Conservation (phyloP, 2,113 vertebrate genomes). For the Cyanoderma ruficeps region DNA sequence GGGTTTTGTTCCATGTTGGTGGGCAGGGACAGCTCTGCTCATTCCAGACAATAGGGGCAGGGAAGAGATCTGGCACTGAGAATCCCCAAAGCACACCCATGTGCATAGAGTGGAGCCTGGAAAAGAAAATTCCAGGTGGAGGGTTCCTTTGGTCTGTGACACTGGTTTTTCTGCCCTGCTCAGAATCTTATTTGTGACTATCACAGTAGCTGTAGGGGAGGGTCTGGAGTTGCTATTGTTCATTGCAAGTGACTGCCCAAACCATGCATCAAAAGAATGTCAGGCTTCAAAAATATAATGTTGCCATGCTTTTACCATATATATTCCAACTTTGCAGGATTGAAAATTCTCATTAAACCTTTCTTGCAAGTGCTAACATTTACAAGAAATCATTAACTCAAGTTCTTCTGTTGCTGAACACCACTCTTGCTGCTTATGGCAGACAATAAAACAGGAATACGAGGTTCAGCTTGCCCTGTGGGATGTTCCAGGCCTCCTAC, state of each 20-base stretch:
- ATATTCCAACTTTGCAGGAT: neutral
- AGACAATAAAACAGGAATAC: neutral
- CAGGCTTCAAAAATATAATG: neutral
- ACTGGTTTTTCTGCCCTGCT: neutral
- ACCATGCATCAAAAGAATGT: neutral
- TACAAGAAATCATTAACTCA: neutral
- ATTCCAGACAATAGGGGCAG: neutral
- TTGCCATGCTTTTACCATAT: neutral
- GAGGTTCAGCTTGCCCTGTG: neutral
- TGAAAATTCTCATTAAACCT: neutral
- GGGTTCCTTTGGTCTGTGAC: neutral
- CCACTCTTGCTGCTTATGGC: neutral
- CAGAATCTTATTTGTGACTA: neutral
- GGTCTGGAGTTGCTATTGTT: neutral
- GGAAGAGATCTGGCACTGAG: neutral
- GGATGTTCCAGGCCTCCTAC: neutral
- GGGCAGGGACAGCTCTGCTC: neutral
- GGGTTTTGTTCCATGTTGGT: neutral
- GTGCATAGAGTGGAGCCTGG: neutral
- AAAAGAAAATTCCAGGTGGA: neutral
- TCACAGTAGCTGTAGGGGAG: neutral
- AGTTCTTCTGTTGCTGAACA: neutral
- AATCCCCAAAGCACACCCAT: neutral
- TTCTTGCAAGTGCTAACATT: neutral
- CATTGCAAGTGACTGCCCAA: neutral